Conservation (phyloP, 1,140 invertebrate species). For the Drosophila fuyamai region DNA sequence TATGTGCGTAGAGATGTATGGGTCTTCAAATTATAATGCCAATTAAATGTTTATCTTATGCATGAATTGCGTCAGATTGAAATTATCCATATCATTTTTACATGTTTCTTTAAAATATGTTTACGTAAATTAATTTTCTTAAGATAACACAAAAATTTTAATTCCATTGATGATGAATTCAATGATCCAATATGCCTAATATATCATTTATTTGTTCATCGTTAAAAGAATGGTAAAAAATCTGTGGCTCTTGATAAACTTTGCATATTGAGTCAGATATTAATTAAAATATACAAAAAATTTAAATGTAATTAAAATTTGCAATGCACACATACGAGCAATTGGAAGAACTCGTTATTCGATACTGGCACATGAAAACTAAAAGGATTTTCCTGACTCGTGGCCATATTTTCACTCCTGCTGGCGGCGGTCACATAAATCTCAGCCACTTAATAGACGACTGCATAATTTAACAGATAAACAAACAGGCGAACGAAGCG, state of each 20-base stretch:
- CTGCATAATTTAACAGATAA: conserved; percentile 83
- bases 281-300: background rate
- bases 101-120: no score
- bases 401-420: conserved; percentile 16
- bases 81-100: no score
- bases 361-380: conserved; percentile 23
- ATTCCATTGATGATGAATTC: no score
- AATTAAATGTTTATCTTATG: background rate
- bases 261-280: no score
- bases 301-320: background rate
- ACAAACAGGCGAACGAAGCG: conserved; percentile 67
- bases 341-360: background rate
- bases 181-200: no score
- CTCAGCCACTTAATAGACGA: conserved; percentile 80
- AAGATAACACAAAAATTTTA: no score
- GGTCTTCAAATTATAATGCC: background rate
- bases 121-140: no score
- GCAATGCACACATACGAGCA: background rate
- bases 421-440: conserved; percentile 66
- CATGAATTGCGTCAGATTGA: background rate
- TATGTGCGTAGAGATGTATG: conserved; percentile 16
- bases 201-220: no score
- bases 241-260: no score
- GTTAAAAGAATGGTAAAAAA: no score
- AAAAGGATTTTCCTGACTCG: conserved; percentile 26